phyloP scores from a whole-genome alignment of 1,140 invertebrate species.

The Bombus ignitus region DNA sequence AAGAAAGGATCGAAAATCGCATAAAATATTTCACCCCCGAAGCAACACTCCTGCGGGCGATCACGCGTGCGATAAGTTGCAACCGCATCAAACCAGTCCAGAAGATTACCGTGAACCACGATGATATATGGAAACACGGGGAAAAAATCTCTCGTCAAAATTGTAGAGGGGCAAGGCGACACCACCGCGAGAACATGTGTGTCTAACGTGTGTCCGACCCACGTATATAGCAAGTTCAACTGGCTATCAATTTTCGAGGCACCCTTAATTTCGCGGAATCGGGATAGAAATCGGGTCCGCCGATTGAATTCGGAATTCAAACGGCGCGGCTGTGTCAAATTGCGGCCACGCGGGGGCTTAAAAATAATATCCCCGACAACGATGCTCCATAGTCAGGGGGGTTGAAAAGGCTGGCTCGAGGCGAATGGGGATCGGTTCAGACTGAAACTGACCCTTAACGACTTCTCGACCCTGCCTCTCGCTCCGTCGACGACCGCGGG shows the following conservation, averaged over 20 bases:
- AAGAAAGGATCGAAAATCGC: background rate
- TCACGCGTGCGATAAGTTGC: slow-evolving; percentile 15
- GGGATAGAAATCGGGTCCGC: slow-evolving; percentile 68
- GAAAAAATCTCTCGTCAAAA: background rate
- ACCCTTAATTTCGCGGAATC: slow-evolving; percentile 75
- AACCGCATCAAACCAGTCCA: background rate
- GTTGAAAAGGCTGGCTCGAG: slow-evolving; percentile 30
- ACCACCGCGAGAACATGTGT: slow-evolving; percentile 4
- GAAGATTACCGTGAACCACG: slow-evolving; percentile 11
- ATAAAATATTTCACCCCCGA: background rate
- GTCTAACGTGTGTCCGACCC: background rate
- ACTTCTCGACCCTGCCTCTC: slow-evolving; percentile 75
- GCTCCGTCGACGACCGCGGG: slow-evolving; percentile 32
- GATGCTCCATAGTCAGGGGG: background rate
- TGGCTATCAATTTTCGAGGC: slow-evolving; percentile 65
- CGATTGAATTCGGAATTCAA: slow-evolving; percentile 81
- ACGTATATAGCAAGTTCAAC: background rate
- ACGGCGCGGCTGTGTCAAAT: slow-evolving; percentile 80
- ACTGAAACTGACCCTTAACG: slow-evolving; percentile 83
- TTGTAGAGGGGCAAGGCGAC: background rate
- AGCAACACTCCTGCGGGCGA: background rate
- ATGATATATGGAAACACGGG: slow-evolving; percentile 6
- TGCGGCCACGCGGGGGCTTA: slow-evolving; percentile 73
- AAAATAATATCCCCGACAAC: slow-evolving; percentile 79
- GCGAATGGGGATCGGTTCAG: slow-evolving; percentile 43